Conservation (phyloP, 92 coral and sea anemone species). For the Pocillopora grandis region DNA sequence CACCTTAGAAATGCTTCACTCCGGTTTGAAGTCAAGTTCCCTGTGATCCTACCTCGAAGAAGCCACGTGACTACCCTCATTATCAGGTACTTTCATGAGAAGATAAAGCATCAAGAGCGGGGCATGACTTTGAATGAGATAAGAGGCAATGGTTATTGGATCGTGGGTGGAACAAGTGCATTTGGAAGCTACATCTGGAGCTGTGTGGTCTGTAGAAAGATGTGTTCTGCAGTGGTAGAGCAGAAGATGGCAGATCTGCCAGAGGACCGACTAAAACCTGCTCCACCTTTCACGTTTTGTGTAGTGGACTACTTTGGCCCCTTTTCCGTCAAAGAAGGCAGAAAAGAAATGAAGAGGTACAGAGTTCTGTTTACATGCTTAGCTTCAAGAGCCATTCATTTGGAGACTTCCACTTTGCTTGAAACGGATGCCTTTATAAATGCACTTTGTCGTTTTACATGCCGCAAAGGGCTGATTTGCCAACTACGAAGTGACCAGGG, state of each 20-base stretch:
- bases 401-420: conserved; percentile 47
- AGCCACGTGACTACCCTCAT: conserved; percentile 47
- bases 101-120: conserved; percentile 47
- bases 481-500: background rate
- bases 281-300: conserved; percentile 59
- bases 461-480: conserved; percentile 15
- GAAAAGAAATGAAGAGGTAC: conserved; percentile 62
- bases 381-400: conserved; percentile 57
- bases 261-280: conserved; percentile 44
- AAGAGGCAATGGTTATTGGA: conserved; percentile 61
- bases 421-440: conserved; percentile 62
- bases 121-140: conserved; percentile 62
- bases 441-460: conserved; percentile 48
- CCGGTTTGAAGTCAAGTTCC: conserved; percentile 39
- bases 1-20: conserved; percentile 35
- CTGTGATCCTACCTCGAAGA: conserved; percentile 43
- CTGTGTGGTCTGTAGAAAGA: conserved; percentile 56
- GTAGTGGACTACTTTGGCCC: conserved; percentile 63
- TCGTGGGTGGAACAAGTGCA: conserved; percentile 56
- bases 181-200: conserved; percentile 22
- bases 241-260: conserved; percentile 15
- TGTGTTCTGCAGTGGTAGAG: conserved; percentile 37
- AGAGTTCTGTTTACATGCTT: conserved; percentile 63
- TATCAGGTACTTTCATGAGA: conserved; percentile 45
- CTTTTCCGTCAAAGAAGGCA: conserved; percentile 47